These are phyloP conservation scores for Gonatopus flavifemur DNA, from an alignment of 1,140 invertebrate species.

Conservation along the genomic window DNA sequence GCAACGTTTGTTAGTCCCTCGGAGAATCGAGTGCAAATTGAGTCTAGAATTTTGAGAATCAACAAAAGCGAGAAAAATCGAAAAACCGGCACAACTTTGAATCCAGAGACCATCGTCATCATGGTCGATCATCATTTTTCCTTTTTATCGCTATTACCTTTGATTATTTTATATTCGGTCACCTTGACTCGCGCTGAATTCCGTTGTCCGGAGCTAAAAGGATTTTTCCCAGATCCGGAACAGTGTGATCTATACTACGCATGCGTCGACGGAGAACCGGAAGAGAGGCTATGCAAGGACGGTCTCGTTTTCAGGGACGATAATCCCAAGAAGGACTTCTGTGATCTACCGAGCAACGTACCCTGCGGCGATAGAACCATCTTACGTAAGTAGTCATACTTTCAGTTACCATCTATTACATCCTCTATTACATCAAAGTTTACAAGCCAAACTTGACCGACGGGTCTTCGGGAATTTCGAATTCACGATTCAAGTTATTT, in stretches of 20 bases:
- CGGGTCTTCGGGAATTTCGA: not conserved
- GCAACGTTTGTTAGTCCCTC: not conserved
- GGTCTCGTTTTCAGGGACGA: constrained; percentile 79
- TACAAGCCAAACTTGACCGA: not conserved
- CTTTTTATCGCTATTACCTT: not conserved
- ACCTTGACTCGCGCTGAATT: constrained; percentile 51
- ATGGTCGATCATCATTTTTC: not conserved
- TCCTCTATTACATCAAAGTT: not conserved
- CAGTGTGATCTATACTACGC: constrained; percentile 84
- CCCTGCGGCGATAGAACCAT: constrained; percentile 74
- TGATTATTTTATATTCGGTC: constrained; percentile 2
- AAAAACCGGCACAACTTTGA: constrained; percentile 5
- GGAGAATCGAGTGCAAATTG: not conserved
- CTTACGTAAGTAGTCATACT: constrained; percentile 78
- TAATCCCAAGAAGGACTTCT: constrained; percentile 72
- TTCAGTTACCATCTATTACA: not conserved
- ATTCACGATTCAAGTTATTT: too few relatives aligned
- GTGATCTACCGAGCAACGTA: constrained; percentile 78
- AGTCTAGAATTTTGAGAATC: not conserved
- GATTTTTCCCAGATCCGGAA: constrained; percentile 73
- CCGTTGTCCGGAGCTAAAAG: constrained; percentile 72
- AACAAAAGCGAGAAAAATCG: not conserved
- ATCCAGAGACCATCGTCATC: constrained; percentile 4
- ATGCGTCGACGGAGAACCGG: constrained; percentile 68
- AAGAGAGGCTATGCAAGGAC: constrained; percentile 77